These are phyloP conservation scores for Notarius lentiginosus DNA, from an alignment of 2,113 vertebrate genomes.

Conservation along the genomic window DNA sequence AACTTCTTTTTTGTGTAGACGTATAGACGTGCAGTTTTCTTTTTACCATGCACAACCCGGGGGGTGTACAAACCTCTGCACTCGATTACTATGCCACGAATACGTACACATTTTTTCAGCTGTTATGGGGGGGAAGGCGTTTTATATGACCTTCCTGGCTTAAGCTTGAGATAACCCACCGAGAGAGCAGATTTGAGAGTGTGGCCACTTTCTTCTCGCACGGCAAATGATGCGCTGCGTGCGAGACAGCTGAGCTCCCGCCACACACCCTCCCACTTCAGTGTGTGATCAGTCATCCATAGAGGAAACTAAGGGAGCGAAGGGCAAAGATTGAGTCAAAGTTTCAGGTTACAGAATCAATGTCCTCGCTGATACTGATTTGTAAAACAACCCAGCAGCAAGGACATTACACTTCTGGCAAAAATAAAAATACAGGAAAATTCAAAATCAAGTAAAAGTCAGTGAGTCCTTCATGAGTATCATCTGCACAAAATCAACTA, in stretches of 20 bases:
- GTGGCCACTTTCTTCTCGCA: constrained; percentile 93
- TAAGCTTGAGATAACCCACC: constrained; percentile 65
- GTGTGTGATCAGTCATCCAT: constrained; percentile 83
- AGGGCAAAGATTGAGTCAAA: background rate
- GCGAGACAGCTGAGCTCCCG: constrained; percentile 91
- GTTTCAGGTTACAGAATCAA: background rate
- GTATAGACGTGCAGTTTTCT: background rate
- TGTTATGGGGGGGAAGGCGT: background rate
- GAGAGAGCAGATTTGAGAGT: constrained; percentile 91
- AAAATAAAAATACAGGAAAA: background rate
- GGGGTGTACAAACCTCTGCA: background rate
- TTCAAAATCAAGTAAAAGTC: background rate
- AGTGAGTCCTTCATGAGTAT: background rate
- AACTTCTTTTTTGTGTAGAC: background rate
- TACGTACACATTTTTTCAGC: background rate
- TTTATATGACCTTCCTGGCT: background rate
- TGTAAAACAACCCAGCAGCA: background rate
- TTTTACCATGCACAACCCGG: background rate
- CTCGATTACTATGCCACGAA: background rate
- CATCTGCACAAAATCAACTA: background rate
- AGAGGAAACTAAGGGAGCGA: constrained; percentile 80
- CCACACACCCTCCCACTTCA: constrained; percentile 97
- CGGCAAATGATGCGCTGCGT: constrained; percentile 89
- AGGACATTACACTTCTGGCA: background rate
- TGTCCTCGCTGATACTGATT: background rate